Base-by-base conservation (phyloP, 2,113 vertebrate genomes). In the Sterrhoptilus dennistouni region DNA sequence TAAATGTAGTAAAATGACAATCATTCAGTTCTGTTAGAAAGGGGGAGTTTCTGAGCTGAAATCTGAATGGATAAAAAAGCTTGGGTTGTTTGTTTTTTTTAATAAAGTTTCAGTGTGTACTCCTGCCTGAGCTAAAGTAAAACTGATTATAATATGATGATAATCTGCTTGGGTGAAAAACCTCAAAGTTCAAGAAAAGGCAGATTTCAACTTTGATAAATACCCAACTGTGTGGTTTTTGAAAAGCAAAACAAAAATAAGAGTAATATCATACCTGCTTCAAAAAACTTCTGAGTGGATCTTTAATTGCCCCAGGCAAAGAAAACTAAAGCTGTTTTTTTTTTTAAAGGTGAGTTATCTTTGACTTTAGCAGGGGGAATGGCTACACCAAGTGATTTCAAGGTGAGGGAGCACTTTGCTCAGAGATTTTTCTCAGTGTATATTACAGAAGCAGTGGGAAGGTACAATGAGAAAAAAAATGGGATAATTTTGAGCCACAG, bases 381-480 rank as follows among this genome's bases (percentile, higher is more conserved):
- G 56, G 28, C 17, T 49, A 5, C 49, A 24, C 38, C 52, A 74
- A 65, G n/a, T 17, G n/a, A 52, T 76, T 69, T 83, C 31, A 69
- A 54, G 27, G 22, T 24, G n/a, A 45, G 35, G 40, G 42, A 76
- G 65, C 44, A 11, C 33, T 59, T 81, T 49, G 23, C 29, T 82
- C 23, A 21, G 68, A 40, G 21, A 11, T 53, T 74, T 50, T 74
- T 69, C 38, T 85, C 0, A 0, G 1, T 65, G 20, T 49, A 12
- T 65, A 3, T 61, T 70, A 20, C 59, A 84, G 60, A 89, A 89
- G 23, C 59, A 64, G 2, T 52, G 47, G 54, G n/a, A n/a, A 47
- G 69, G 31, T 71, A 47, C 5, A 83, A 0, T 11, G 63, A 53
- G 21, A 17, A 38, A 71, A 90, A 72, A 72, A 81, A 19, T 0